Evolutionary conservation across 2,888 invertebrate genomes (phyloP).

Genomic region (Nineta flava): DNA sequence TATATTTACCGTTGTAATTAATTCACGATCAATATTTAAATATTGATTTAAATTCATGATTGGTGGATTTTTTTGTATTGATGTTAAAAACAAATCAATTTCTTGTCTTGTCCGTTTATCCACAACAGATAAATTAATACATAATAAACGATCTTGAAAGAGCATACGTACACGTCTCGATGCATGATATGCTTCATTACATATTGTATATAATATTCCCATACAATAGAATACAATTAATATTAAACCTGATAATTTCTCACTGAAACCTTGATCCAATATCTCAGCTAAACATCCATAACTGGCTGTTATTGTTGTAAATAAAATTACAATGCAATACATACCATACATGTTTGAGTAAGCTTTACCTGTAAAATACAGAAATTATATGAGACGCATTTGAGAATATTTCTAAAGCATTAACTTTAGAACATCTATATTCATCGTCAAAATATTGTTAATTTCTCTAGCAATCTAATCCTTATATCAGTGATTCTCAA

Average conservation of each 20-base stretch:
- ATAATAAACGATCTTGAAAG: slow-evolving; percentile 43
- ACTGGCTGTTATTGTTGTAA: slow-evolving; percentile 55
- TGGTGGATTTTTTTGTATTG: slow-evolving; percentile 58
- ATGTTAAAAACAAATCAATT: slow-evolving; percentile 56
- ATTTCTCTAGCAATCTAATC: too few relatives aligned
- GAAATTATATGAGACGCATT: too few relatives aligned
- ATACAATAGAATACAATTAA: slow-evolving; percentile 56
- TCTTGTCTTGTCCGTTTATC: slow-evolving; percentile 49
- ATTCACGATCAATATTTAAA: slow-evolving; percentile 50
- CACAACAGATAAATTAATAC: slow-evolving; percentile 47
- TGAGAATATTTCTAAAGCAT: too few relatives aligned
- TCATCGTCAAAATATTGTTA: too few relatives aligned
- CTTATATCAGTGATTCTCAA: too few relatives aligned
- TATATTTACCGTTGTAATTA: slow-evolving; percentile 47
- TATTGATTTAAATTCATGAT: slow-evolving; percentile 62
- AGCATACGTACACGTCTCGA: slow-evolving; percentile 38
- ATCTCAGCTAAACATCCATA: slow-evolving; percentile 58
- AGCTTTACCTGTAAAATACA: slow-evolving; percentile 27
- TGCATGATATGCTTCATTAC: slow-evolving; percentile 56
- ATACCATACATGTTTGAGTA: slow-evolving; percentile 66
- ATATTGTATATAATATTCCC: slow-evolving; percentile 51
- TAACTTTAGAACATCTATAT: too few relatives aligned
- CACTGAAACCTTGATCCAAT: slow-evolving; percentile 51
- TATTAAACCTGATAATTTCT: slow-evolving; percentile 54
- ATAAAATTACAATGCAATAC: slow-evolving; percentile 54